These are phyloP conservation scores for Lingula anatina DNA, from an alignment of 2,888 invertebrate species.

Conservation along the genomic window DNA sequence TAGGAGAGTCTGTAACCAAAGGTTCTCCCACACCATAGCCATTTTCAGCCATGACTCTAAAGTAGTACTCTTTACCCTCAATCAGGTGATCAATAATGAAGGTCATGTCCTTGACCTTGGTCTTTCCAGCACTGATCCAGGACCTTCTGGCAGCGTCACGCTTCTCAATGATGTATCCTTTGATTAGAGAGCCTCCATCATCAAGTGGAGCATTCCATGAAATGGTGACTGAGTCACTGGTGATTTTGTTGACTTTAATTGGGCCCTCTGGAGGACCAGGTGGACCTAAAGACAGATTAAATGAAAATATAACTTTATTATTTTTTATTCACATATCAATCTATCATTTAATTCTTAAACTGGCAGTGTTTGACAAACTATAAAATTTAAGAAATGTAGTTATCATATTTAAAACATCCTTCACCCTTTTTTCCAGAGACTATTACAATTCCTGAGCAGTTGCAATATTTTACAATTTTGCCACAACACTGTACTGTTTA, in stretches of 20 bases:
- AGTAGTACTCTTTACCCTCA: slow-evolving; percentile 22
- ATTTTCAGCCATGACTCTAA: slow-evolving; percentile 62
- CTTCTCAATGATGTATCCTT: slow-evolving; percentile 45
- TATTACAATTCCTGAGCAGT: too few relatives aligned
- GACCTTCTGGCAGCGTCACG: slow-evolving; percentile 18
- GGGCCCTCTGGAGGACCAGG: slow-evolving; percentile 45
- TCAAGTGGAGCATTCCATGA: slow-evolving; percentile 42
- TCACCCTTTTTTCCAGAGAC: too few relatives aligned
- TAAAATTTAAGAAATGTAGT: too few relatives aligned
- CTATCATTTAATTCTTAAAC: too few relatives aligned
- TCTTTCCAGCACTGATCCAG: slow-evolving; percentile 34
- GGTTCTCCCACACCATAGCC: slow-evolving; percentile 91
- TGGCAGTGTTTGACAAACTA: too few relatives aligned
- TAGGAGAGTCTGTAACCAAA: slow-evolving; percentile 58
- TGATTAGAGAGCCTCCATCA: slow-evolving; percentile 47
- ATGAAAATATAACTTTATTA: too few relatives aligned
- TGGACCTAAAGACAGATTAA: slow-evolving; percentile 24
- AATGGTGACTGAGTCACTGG: slow-evolving; percentile 41
- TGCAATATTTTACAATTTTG: background rate
- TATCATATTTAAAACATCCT: too few relatives aligned
- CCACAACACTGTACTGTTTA: background rate
- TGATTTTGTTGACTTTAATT: slow-evolving; percentile 39
- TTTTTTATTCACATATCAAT: too few relatives aligned
- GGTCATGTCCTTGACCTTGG: slow-evolving; percentile 26
- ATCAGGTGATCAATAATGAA: background rate